Conservation (phyloP, 2,797 vertebrate genomes). For the Fratercula arctica region DNA sequence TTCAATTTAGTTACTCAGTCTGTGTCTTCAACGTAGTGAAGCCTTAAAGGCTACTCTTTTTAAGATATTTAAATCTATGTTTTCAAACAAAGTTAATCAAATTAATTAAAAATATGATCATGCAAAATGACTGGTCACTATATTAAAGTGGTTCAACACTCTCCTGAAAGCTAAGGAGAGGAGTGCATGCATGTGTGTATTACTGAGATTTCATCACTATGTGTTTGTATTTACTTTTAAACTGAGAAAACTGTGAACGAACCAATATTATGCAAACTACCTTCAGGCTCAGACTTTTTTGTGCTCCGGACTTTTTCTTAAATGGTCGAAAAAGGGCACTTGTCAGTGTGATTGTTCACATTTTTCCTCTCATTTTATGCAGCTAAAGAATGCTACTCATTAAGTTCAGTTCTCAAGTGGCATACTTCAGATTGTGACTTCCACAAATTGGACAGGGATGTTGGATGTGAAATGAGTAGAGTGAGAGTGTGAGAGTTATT, state of each 20-base stretch:
- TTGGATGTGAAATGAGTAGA: background rate
- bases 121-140: background rate
- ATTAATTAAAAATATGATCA: background rate
- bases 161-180: background rate
- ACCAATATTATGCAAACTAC: background rate
- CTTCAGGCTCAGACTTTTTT: background rate
- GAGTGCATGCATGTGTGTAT: rapidly evolving
- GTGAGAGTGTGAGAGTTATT: background rate
- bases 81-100: background rate
- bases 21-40: background rate
- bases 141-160: background rate
- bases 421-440: background rate
- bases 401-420: background rate
- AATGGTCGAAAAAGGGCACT: background rate
- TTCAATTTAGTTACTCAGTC: background rate
- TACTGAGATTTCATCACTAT: background rate
- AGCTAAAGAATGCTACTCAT: background rate
- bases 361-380: background rate
- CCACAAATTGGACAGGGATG: background rate
- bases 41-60: background rate
- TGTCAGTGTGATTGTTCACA: background rate
- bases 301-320: background rate
- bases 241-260: background rate
- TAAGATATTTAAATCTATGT: background rate
- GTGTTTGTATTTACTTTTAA: background rate